A percentile compares a stretch with the other conserved stretches of the same genome.
These are phyloP conservation scores for Mormyrus hasselquistii DNA, from an alignment of 2,797 vertebrate genomes.

Conservation along the genomic window DNA sequence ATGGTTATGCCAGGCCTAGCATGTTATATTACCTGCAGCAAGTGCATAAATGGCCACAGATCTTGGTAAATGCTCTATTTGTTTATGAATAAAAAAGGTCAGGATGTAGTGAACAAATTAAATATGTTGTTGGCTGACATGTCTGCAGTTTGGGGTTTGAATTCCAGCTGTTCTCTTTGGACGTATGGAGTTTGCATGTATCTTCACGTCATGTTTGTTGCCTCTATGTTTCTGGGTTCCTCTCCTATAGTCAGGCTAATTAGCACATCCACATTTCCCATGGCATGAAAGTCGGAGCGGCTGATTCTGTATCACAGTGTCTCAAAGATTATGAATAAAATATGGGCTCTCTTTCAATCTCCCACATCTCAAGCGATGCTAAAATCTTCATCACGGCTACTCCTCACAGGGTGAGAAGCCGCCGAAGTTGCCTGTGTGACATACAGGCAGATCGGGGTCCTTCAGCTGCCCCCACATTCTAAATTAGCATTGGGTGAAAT, in stretches of 20 bases:
- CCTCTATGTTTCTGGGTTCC: background rate
- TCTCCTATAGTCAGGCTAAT: background rate
- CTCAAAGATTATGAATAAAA: background rate
- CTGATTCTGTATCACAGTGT: background rate
- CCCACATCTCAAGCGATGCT: background rate
- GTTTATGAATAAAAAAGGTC: background rate
- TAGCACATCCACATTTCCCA: background rate
- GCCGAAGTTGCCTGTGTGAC: background rate
- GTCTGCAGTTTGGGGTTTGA: background rate
- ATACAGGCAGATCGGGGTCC: background rate
- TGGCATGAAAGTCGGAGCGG: background rate
- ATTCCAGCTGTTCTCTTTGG: background rate
- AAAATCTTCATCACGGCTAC: background rate
- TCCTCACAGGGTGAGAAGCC: background rate
- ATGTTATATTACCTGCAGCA: background rate
- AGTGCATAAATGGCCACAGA: background rate
- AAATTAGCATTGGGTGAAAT: background rate
- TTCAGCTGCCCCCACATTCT: background rate
- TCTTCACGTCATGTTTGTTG: background rate
- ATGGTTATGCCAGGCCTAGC: conserved; percentile 15
- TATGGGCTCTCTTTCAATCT: background rate
- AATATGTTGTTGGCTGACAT: background rate
- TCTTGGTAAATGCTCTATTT: background rate
- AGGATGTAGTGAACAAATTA: background rate
- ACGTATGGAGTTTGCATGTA: background rate